Conservation (phyloP, 2,797 vertebrate species). For the Sandelia bainsii region DNA sequence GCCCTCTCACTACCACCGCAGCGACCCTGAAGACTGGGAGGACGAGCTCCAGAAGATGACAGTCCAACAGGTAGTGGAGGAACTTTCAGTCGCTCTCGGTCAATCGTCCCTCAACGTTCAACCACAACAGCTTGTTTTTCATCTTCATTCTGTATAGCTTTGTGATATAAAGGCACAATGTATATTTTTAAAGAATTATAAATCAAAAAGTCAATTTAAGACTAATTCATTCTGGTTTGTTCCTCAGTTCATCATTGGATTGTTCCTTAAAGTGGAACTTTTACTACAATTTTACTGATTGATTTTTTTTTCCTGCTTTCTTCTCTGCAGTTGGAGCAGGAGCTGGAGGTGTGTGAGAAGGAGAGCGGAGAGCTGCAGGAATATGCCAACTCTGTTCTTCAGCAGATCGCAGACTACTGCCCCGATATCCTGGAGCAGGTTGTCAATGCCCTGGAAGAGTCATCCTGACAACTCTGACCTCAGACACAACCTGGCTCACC, state of each 20-base stretch:
- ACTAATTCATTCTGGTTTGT: no score
- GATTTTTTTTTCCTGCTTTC: neutral
- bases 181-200: no score
- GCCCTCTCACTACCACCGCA: slow-evolving; percentile 91
- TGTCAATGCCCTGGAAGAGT: slow-evolving; percentile 95
- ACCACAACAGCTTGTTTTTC: no score
- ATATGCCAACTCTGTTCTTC: slow-evolving; percentile 93
- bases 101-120: neutral
- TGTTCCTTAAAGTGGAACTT: no score
- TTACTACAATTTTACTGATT: no score
- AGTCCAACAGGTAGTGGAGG: slow-evolving; percentile 86
- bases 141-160: no score
- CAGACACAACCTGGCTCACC: slow-evolving; percentile 27
- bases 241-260: no score
- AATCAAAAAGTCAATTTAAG: no score
- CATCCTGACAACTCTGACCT: slow-evolving; percentile 86
- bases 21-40: slow-evolving; percentile 91
- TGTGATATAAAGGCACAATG: no score
- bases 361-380: slow-evolving; percentile 94
- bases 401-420: slow-evolving; percentile 96
- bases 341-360: slow-evolving; percentile 91
- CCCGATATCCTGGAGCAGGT: slow-evolving; percentile 98
- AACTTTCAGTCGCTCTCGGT: neutral
- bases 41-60: slow-evolving; percentile 93
- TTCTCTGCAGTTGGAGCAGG: slow-evolving; percentile 85